phyloP scores from a whole-genome alignment of 1,140 invertebrate genomes.

The Drosophila bifasciata region DNA sequence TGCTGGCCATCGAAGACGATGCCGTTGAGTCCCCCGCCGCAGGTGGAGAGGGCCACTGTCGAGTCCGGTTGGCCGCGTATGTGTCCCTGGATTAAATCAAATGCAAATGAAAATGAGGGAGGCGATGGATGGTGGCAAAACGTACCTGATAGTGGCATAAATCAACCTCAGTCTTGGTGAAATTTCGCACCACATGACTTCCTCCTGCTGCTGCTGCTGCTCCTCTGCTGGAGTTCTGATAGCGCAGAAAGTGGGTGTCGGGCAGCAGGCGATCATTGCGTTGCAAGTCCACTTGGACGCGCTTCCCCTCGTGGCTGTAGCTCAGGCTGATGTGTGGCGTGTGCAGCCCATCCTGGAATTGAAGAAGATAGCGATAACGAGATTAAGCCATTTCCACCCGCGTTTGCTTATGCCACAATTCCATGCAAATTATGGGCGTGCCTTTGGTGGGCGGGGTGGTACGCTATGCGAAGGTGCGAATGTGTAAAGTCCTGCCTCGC shows the following conservation, averaged over 20 bases:
- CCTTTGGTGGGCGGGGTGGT: neutral
- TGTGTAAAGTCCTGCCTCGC: constrained; percentile 46
- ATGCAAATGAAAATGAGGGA: constrained; percentile 1
- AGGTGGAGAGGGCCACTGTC: constrained; percentile 94
- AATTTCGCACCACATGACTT: constrained; percentile 85
- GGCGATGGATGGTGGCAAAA: constrained; percentile 7
- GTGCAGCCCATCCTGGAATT: constrained; percentile 88
- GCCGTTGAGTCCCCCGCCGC: constrained; percentile 91
- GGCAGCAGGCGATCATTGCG: constrained; percentile 91
- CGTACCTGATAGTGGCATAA: constrained; percentile 83
- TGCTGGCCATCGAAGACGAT: constrained; percentile 91
- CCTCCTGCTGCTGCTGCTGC: constrained; percentile 75
- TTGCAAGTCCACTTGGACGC: constrained; percentile 89
- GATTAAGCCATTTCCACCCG: constrained; percentile 44
- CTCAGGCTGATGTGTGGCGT: constrained; percentile 88
- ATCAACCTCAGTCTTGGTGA: constrained; percentile 84
- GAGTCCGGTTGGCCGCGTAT: constrained; percentile 89
- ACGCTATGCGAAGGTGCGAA: constrained; percentile 51
- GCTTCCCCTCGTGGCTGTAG: constrained; percentile 87
- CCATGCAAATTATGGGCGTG: constrained; percentile 65
- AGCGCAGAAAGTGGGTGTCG: constrained; percentile 89
- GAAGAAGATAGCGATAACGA: constrained; percentile 30
- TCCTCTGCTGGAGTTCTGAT: constrained; percentile 86
- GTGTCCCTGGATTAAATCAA: constrained; percentile 86
- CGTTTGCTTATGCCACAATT: constrained; percentile 45